A percentile compares a stretch with the other conserved stretches of the same genome.
phyloP scores from a whole-genome alignment of 2,888 invertebrate genomes.

The Polydrusus pterygomalis region DNA sequence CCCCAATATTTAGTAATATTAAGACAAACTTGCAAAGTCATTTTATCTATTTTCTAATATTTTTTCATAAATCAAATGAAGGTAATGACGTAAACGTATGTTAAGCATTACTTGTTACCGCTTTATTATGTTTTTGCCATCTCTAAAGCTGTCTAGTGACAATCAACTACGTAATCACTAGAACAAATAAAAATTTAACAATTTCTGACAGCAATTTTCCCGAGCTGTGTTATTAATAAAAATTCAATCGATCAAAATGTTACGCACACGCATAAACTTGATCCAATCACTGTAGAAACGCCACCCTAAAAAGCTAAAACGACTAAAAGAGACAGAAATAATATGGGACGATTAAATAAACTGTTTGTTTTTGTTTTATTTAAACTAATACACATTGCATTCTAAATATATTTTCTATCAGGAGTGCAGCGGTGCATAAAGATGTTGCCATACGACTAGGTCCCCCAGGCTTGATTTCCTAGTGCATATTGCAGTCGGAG shows the following conservation, averaged over 20 bases:
- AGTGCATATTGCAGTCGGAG: constrained; percentile 43
- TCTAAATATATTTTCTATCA: constrained; percentile 71
- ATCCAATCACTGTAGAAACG: neutral
- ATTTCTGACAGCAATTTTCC: too few relatives aligned
- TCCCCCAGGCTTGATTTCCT: constrained; percentile 40
- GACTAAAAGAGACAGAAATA: constrained; percentile 20
- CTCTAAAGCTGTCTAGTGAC: too few relatives aligned
- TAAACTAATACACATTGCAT: constrained; percentile 72
- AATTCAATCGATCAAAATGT: neutral
- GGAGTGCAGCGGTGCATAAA: constrained; percentile 65
- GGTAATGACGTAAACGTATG: too few relatives aligned
- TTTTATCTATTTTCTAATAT: too few relatives aligned
- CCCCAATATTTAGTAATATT: too few relatives aligned
- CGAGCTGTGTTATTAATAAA: too few relatives aligned
- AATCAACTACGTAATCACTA: too few relatives aligned
- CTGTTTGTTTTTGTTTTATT: constrained; percentile 69
- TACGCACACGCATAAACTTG: neutral
- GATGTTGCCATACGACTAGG: constrained; percentile 49
- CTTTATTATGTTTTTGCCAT: too few relatives aligned
- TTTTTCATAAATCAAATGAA: too few relatives aligned
- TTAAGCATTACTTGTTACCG: too few relatives aligned
- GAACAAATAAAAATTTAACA: too few relatives aligned
- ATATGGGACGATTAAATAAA: constrained; percentile 6
- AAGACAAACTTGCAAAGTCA: too few relatives aligned
- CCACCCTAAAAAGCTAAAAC: constrained; percentile 3